A percentile compares a stretch with the other conserved stretches of the same genome.
Evolutionary conservation across 2,113 vertebrate species (phyloP).

Genomic region (Rhinoptilus africanus): DNA sequence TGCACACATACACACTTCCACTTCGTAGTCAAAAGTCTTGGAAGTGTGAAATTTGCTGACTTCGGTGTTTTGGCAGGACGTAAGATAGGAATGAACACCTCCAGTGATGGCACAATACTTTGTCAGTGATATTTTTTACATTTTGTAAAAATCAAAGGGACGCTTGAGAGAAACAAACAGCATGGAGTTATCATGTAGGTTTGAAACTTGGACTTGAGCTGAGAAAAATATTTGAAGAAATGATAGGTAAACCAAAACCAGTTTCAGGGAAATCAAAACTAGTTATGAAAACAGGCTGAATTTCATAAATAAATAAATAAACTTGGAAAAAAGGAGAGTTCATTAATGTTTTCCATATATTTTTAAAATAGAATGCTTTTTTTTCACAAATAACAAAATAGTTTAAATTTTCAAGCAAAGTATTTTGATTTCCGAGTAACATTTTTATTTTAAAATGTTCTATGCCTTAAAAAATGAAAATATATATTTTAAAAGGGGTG

Average conservation of each 20-base stretch:
- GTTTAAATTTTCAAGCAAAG: not conserved
- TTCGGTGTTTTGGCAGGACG: not conserved
- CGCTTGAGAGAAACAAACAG: not conserved
- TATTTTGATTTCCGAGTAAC: not conserved
- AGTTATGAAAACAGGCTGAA: not conserved
- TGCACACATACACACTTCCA: not conserved
- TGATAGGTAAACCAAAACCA: not conserved
- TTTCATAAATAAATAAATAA: not conserved
- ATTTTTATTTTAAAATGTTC: not conserved
- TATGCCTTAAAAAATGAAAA: not conserved
- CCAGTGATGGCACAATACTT: not conserved
- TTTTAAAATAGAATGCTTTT: not conserved
- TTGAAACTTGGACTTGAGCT: not conserved
- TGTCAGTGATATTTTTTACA: not conserved
- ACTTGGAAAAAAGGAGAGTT: not conserved
- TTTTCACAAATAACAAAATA: not conserved
- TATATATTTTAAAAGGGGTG: not conserved
- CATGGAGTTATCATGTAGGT: not conserved
- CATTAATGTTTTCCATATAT: not conserved
- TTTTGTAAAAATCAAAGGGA: not conserved
- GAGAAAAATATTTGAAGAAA: not conserved
- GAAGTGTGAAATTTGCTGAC: not conserved
- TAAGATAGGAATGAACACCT: not conserved
- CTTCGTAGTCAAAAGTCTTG: not conserved
- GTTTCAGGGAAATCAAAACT: not conserved